phyloP scores from a whole-genome alignment of 2,888 invertebrate genomes.

The Brassicogethes aeneus region DNA sequence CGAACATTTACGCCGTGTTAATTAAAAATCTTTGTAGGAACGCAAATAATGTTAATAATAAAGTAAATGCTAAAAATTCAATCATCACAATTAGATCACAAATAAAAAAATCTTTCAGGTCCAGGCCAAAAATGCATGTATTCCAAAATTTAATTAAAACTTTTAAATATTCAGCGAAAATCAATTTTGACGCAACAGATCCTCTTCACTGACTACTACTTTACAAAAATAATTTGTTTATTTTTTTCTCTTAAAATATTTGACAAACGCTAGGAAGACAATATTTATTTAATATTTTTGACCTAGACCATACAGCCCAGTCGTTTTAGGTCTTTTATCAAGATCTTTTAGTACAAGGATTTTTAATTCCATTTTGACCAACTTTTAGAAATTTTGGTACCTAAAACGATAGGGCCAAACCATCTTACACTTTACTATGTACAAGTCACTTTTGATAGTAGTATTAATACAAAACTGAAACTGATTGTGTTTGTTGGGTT shows the following conservation, averaged over 20 bases:
- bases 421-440: too few relatives aligned
- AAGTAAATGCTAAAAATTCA: constrained; percentile 12
- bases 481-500: constrained; percentile 28
- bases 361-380: too few relatives aligned
- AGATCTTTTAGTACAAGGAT: too few relatives aligned
- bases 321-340: too few relatives aligned
- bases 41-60: background rate
- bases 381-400: too few relatives aligned
- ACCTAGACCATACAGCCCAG: background rate
- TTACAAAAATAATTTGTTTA: too few relatives aligned
- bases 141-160: background rate
- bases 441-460: constrained; percentile 3
- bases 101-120: constrained; percentile 12
- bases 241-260: background rate
- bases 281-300: background rate
- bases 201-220: too few relatives aligned
- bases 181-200: too few relatives aligned
- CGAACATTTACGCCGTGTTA: too few relatives aligned
- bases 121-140: constrained; percentile 12
- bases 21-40: too few relatives aligned
- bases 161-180: too few relatives aligned
- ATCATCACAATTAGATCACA: constrained; percentile 21
- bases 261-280: background rate
- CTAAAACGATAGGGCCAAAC: too few relatives aligned
- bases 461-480: constrained; percentile 12